Evolutionary conservation across 64 coral and sea anemone genomes (phyloP).

Genomic region (Montipora efflorescens): DNA sequence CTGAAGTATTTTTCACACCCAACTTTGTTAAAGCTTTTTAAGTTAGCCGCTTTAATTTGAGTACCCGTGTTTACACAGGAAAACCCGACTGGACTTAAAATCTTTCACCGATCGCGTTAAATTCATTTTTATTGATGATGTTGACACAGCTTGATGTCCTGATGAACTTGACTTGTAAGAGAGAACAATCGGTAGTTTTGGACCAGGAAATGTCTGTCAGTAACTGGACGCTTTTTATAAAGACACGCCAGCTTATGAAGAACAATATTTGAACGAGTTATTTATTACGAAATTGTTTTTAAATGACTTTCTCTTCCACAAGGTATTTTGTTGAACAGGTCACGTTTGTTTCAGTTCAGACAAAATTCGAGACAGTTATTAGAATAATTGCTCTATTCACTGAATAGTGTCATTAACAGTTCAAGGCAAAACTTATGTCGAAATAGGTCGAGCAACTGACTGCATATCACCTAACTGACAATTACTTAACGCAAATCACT

Average conservation of each 20-base stretch:
- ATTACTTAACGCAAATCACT: background rate
- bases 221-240: background rate
- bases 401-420: slow-evolving; percentile 29
- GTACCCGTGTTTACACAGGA: slow-evolving; percentile 11
- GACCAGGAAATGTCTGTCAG: background rate
- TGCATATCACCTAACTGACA: background rate
- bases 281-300: background rate
- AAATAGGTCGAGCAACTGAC: slow-evolving; percentile 37
- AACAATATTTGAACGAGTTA: slow-evolving; percentile 30
- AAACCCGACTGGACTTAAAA: slow-evolving; percentile 26
- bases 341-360: slow-evolving; percentile 7
- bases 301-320: background rate
- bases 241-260: background rate
- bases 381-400: background rate
- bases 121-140: slow-evolving; percentile 18
- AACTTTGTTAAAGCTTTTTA: slow-evolving; percentile 23
- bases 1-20: slow-evolving; percentile 31
- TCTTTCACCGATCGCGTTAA: background rate
- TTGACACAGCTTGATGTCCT: slow-evolving; percentile 45
- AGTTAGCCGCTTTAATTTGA: slow-evolving; percentile 28
- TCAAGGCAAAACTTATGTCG: slow-evolving; percentile 7
- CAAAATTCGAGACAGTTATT: slow-evolving; percentile 48
- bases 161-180: background rate
- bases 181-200: background rate
- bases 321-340: background rate